Base-by-base conservation (phyloP, 2,113 vertebrate species). In the Geococcyx californianus region DNA sequence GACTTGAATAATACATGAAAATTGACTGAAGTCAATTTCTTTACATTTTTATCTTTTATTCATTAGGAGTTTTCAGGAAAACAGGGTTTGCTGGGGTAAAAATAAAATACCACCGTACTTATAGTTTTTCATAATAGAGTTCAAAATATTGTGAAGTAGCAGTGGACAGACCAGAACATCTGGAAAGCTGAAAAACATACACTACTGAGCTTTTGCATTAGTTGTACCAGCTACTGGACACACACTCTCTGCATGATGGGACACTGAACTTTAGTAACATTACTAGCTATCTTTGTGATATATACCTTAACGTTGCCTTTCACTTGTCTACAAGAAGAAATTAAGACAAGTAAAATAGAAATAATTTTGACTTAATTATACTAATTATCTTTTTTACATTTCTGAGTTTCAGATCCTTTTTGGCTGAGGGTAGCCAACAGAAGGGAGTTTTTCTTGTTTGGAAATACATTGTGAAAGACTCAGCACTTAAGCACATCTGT, bases 1-100 rank as follows among this genome's bases (percentile, higher is more conserved):
- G 44, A 91, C 33, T 40, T 98, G 95, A 98, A 97, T 98, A 97
- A 98, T 97, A 91, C 96, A 97, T 98, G 94, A 97, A 96, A 86
- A 97, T 95, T 96, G 95, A 97, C 91, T 97, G 79, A 95, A 97
- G 87, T 95, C 13, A 95, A 95, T 97, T 87, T 97, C 95, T 97
- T 96, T 93, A 93, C 68, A 94, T 96, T 96, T 97, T 95, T 96
- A 96, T 97, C 63, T 97, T 97, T 97, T 97, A 97, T 96, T 96
- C 90, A 95, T 95, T 96, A 93, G 82, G 28, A 90, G 88, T 87
- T 52, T 94, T 95, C 75, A 81, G 36, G 90, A 95, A 97, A 91
- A 38, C n/a, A 63, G 56, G 56, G 6, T 49, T 81, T 72, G 17
- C 23, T 59, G 78, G 84, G 33, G 11, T 13, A 90, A 76, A 97